phyloP scores from a whole-genome alignment of 2,113 vertebrate species.

The Ifrita kowaldi region DNA sequence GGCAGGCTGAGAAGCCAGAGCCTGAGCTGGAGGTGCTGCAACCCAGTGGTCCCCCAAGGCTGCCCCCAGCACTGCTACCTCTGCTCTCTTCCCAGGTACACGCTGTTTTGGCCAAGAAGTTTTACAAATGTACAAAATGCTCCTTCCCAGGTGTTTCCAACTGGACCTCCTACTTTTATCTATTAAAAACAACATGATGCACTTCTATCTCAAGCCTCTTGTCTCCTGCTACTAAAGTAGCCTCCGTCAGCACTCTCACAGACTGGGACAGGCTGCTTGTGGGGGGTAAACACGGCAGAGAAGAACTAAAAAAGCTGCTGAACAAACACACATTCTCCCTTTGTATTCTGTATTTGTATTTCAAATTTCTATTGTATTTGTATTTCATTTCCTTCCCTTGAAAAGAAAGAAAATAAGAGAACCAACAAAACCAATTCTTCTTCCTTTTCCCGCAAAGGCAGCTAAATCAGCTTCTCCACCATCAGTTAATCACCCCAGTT shows the following conservation, averaged over 20 bases:
- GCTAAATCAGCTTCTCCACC: slow-evolving; percentile 1
- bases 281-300: not conserved
- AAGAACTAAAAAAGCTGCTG: slow-evolving; percentile 38
- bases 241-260: slow-evolving; percentile 19
- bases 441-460: not conserved
- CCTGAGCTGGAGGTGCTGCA: not conserved
- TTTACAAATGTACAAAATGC: not conserved
- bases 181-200: not conserved
- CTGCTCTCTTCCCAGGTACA: not conserved
- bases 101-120: not conserved
- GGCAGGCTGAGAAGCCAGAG: not conserved
- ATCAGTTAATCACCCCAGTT: slow-evolving; percentile 1
- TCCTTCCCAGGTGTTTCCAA: slow-evolving; percentile 24
- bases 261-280: slow-evolving; percentile 33
- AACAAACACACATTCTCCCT: slow-evolving; percentile 17
- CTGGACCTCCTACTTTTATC: not conserved
- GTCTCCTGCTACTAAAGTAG: slow-evolving; percentile 36
- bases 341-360: not conserved
- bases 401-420: not conserved
- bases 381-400: not conserved
- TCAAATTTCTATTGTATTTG: not conserved
- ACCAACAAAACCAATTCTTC: not conserved
- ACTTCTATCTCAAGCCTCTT: slow-evolving; percentile 24
- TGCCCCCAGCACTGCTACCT: not conserved
- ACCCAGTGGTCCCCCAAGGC: not conserved